Evolutionary conservation across 2,113 vertebrate genomes (phyloP), one percentile per base, ranked within the genome.

Genomic region (Rhabdornis inornatus): DNA sequence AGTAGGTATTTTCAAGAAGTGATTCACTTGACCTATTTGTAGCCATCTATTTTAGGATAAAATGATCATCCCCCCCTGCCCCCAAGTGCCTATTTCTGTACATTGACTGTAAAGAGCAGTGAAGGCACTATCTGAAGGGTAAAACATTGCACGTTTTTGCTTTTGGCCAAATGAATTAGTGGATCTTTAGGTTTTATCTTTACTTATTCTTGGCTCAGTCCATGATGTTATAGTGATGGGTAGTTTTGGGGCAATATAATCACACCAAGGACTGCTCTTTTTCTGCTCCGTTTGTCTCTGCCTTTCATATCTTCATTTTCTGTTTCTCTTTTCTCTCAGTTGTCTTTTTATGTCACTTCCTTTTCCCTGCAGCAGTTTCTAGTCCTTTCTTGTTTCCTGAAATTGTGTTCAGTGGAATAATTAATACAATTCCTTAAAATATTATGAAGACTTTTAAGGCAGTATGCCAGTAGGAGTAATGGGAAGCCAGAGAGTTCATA

Each of bases 1-100:
- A 80, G 37, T 22, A 92, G 55, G 35, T 61, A 65, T 90, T 94
- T 90, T 70, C 78, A 93, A 87, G 39, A 94, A 80, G 21, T 83
- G 63, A 92, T 86, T 94, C 63, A 88, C 59, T 92, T 93, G 94
- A 94, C 88, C 92, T 95, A 69, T 80, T 88, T 96, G 78, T 80
- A 76, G 63, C 45, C 71, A 69, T 39, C 75, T 92, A 77, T 93
- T 95, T 94, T 74, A 85, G 55, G 31, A 88, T 4, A 2, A 88
- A 80, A 72, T 45, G 1, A 80, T 50, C 5, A 23, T 31, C 7
- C 30, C 23, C 23, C 12, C 6, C 25, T 6, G 16, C 18, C 25
- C 1, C 19, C n/a, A 79, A 45, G 10, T 77, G 42, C 45, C 68
- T 90, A 24, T 88, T 94, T 95, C 66, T 80, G 50, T 88, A 59